phyloP scores from a whole-genome alignment of 2,113 vertebrate genomes.

The Eretmodus cyanostictus region DNA sequence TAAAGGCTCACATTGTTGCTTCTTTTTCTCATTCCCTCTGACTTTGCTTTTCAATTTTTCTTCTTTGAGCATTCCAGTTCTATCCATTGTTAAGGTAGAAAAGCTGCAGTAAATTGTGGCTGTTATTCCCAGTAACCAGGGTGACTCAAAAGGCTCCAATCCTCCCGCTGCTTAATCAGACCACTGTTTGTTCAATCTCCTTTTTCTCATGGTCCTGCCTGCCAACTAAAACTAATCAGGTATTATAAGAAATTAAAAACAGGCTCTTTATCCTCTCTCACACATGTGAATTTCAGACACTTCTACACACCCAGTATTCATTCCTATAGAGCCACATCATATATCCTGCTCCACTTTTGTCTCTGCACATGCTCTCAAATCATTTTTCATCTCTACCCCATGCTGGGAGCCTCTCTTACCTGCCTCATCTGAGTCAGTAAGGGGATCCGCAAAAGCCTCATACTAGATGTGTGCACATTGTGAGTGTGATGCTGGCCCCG shows the following conservation, averaged over 20 bases:
- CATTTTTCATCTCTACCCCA: conserved; percentile 5
- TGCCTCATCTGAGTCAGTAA: conserved; percentile 24
- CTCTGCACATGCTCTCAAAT: not conserved
- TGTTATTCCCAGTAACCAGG: conserved; percentile 35
- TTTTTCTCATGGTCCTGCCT: conserved; percentile 22
- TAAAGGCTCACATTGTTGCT: not conserved
- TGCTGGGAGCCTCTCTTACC: conserved; percentile 9
- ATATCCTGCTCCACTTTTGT: not conserved
- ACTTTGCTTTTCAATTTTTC: not conserved
- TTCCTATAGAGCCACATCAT: not conserved
- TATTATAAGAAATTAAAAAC: conserved; percentile 8
- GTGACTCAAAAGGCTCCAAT: conserved; percentile 16
- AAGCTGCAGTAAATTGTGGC: conserved; percentile 23
- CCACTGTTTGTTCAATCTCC: conserved; percentile 27
- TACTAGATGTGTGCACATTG: not conserved
- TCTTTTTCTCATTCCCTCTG: not conserved
- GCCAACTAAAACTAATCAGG: conserved; percentile 22
- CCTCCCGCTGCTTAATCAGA: conserved; percentile 26
- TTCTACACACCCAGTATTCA: not conserved
- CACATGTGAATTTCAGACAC: not conserved
- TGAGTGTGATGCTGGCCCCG: conserved; percentile 42
- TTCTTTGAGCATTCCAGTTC: not conserved
- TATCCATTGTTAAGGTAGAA: not conserved
- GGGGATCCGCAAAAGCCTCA: conserved; percentile 10
- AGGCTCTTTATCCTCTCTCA: not conserved